Evolutionary conservation across 2,797 vertebrate species (phyloP).

Genomic region (Forpus xanthops): DNA sequence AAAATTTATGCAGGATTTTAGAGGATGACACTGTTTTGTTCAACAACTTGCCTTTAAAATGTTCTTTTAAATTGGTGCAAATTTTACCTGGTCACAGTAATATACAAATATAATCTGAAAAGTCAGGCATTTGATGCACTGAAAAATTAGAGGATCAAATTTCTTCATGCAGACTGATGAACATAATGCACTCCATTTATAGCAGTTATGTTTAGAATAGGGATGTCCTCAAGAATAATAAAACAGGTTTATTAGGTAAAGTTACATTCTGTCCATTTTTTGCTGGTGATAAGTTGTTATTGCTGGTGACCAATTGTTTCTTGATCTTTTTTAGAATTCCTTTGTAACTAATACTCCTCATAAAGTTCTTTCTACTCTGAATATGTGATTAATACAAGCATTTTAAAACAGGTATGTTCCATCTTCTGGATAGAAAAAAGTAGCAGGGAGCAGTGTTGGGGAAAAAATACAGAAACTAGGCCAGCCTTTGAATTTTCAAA

Average conservation of each 20-base stretch:
- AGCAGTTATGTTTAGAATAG: not conserved
- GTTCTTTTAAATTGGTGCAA: not conserved
- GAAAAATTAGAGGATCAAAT: not conserved
- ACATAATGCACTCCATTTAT: not conserved
- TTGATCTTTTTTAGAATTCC: not conserved
- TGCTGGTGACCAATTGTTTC: conserved; percentile 9
- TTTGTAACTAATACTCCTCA: not conserved
- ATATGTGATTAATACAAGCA: not conserved
- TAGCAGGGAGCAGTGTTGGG: conserved; percentile 26
- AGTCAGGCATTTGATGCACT: not conserved
- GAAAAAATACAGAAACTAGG: conserved; percentile 62
- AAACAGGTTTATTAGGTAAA: conserved; percentile 58
- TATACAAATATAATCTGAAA: not conserved
- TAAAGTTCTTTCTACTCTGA: not conserved
- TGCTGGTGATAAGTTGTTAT: conserved; percentile 36
- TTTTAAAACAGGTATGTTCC: not conserved
- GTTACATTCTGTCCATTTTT: conserved; percentile 50
- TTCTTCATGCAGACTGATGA: not conserved
- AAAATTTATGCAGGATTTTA: not conserved
- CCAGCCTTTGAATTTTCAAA: conserved; percentile 53
- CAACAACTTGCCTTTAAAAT: not conserved
- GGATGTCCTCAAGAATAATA: conserved; percentile 7
- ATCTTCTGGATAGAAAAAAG: conserved; percentile 52
- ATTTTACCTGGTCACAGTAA: not conserved
- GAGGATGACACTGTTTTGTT: not conserved